These are phyloP conservation scores for Disparrhopalites patrizii DNA, from an alignment of 2,888 invertebrate species.

Conservation along the genomic window DNA sequence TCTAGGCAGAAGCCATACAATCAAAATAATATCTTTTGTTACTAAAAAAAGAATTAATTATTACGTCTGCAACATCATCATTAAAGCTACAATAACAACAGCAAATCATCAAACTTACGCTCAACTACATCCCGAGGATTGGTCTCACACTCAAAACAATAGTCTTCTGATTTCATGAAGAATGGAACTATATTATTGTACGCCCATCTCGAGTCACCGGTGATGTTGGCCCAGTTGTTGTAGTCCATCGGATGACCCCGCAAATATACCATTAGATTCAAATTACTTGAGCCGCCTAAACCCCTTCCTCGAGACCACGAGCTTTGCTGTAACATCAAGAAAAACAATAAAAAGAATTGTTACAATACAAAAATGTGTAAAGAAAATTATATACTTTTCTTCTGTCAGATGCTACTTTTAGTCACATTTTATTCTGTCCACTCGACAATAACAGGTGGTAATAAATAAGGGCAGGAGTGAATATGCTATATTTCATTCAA, in stretches of 20 bases:
- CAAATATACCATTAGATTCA: conserved; percentile 39
- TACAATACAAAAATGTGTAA: too few species aligned
- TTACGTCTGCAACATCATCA: too few species aligned
- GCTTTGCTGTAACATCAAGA: conserved; percentile 18
- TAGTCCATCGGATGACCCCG: conserved; percentile 39
- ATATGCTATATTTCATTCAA: too few species aligned
- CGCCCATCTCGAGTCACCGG: conserved; percentile 43
- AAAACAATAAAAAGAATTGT: neutral
- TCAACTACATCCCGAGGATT: conserved; percentile 43
- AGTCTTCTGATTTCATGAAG: conserved; percentile 46
- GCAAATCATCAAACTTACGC: conserved; percentile 41
- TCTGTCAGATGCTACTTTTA: too few species aligned
- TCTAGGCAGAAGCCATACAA: neutral
- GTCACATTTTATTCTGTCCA: too few species aligned
- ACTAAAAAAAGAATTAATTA: neutral
- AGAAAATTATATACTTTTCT: too few species aligned
- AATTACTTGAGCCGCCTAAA: conserved; percentile 39
- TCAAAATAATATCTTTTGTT: neutral
- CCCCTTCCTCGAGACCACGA: conserved; percentile 39
- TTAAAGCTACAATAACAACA: too few species aligned
- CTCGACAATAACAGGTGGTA: too few species aligned
- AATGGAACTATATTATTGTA: conserved; percentile 41
- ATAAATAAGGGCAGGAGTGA: too few species aligned
- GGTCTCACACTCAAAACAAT: conserved; percentile 42
- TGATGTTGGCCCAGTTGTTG: conserved; percentile 44